A percentile compares a stretch with the other conserved stretches of the same genome.
These are phyloP conservation scores for Magallana gigas DNA, from an alignment of 1,140 invertebrate species.

Conservation along the genomic window DNA sequence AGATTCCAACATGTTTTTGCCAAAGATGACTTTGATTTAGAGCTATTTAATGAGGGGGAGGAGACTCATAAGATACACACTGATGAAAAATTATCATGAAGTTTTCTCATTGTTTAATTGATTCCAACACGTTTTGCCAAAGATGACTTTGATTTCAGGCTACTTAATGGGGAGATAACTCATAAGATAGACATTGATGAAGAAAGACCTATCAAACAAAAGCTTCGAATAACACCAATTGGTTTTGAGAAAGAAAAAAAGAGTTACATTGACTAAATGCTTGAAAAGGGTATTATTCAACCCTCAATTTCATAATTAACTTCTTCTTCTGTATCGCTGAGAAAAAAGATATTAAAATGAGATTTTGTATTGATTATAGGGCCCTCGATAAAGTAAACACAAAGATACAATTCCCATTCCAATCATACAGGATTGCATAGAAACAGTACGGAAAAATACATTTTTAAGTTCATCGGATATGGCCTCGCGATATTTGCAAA, in stretches of 20 bases:
- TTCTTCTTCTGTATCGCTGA: too few species aligned
- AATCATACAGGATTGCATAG: constrained; percentile 38
- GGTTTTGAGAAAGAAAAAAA: constrained; percentile 34
- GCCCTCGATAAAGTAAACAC: constrained; percentile 44
- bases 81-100: background rate
- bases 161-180: background rate
- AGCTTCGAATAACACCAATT: background rate
- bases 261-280: constrained; percentile 25
- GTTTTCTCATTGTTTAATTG: background rate
- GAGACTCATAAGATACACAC: constrained; percentile 43
- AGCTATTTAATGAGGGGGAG: background rate
- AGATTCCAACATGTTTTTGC: background rate
- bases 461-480: constrained; percentile 24
- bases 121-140: background rate
- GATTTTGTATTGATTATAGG: constrained; percentile 44
- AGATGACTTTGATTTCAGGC: background rate
- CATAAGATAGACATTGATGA: background rate
- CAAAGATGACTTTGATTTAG: background rate
- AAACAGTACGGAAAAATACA: background rate
- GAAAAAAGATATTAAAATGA: constrained; percentile 35
- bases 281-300: constrained; percentile 23
- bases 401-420: constrained; percentile 42
- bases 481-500: constrained; percentile 15
- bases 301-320: constrained; percentile 18
- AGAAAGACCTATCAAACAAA: background rate